Evolutionary conservation across 2,113 vertebrate species (phyloP), one percentile per base, ranked within the genome.

Genomic region (Platysteira castanea): DNA sequence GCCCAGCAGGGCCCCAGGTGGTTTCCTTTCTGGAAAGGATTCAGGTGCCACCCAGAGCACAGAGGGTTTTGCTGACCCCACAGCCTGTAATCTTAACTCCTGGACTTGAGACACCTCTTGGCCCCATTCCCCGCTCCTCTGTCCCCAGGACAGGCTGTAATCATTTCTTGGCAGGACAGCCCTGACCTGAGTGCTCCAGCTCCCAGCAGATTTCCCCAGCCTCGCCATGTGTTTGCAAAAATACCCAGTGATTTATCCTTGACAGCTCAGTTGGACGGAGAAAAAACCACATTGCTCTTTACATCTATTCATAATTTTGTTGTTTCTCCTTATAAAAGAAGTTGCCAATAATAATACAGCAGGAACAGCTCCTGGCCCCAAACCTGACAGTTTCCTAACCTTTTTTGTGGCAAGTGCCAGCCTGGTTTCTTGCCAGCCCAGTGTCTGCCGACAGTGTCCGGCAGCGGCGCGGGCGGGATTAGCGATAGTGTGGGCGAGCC

Each of bases 191-290:
- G 78, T 3, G 1, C 74, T 87, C 90, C 1, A 0, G 71, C 53
- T 86, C 92, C 80, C 80, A 64, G 94, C 94, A 84, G 73, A 81
- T 81, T 70, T 88, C 76, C 54, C 67, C 85, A 61, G 90, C 33
- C 73, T 47, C 0, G 2, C 37, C 1, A 6, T 87, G 84, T 11
- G 22, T 68, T 82, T 76, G 89, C 67, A 76, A 68, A 91, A 84
- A 87, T 68, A 75, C 35, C 56, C 54, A 9, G 12, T 61, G 56
- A 90, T 86, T 96, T 86, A 77, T 56, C 81, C 56, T 65, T 0
- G 1, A 74, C 86, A 88, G 83, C 83, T 92, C 71, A 70, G 68
- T 64, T 57, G 91, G 91, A 89, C 0, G 0, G 67, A 84, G 64
- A 13, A 63, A 74, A 76, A 69, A 19, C 0, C 52, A 60, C 24